Conservation (phyloP, 2,113 vertebrate genomes). For the Aspidoscelis tigris region DNA sequence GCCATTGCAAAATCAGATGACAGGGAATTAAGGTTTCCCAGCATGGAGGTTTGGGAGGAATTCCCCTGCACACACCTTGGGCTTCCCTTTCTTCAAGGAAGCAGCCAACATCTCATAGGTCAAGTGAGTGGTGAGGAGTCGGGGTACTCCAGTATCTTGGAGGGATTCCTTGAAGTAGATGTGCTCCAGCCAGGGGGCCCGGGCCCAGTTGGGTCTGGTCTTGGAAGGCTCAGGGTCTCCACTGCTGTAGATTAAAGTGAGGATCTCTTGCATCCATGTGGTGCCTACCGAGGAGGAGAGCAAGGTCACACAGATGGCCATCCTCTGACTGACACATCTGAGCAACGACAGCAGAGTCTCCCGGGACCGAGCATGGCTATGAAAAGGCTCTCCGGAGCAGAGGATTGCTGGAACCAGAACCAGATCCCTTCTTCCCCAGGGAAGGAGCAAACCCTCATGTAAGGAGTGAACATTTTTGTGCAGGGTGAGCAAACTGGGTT, state of each 20-base stretch:
- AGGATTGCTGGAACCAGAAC: not conserved
- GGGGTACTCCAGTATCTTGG: slow-evolving; percentile 45
- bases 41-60: no score
- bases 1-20: no score
- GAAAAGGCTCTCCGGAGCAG: not conserved
- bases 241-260: slow-evolving; percentile 77
- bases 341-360: no score
- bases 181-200: slow-evolving; percentile 88
- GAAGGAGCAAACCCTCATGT: no score
- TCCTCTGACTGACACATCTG: accelerated
- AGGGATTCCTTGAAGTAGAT: slow-evolving; percentile 68
- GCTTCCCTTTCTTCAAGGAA: slow-evolving; percentile 73
- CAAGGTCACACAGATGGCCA: slow-evolving; percentile 13
- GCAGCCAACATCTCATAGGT: slow-evolving; percentile 74
- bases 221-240: slow-evolving; percentile 72
- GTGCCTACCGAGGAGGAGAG: slow-evolving; percentile 73
- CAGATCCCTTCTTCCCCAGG: not conserved
- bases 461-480: no score
- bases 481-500: not conserved
- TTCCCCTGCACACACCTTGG: slow-evolving; percentile 73
- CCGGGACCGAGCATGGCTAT: not conserved
- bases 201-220: slow-evolving; percentile 83
- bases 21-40: no score
- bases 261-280: slow-evolving; percentile 89
- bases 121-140: slow-evolving; percentile 86